Percentiles rank a stretch among this genome's conserved stretches.
These are phyloP conservation scores for Corvus cornix DNA, from an alignment of 2,113 vertebrate species.

Conservation along the genomic window DNA sequence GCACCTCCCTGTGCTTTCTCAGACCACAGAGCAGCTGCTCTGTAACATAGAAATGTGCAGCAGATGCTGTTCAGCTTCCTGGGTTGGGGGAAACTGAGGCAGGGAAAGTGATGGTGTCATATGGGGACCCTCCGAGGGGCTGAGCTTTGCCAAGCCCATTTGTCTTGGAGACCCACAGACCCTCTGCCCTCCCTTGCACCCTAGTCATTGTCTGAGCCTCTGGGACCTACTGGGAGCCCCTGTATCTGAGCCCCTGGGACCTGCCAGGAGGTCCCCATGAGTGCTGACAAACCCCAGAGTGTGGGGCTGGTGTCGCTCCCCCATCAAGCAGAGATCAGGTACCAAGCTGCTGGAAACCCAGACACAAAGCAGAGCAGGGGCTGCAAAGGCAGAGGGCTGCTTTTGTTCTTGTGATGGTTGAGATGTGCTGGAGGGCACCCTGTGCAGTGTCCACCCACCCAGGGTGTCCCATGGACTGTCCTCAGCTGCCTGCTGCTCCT, in stretches of 20 bases:
- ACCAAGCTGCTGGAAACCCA: rapidly evolving
- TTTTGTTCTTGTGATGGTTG: neutral
- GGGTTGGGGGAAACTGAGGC: neutral
- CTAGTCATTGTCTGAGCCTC: neutral
- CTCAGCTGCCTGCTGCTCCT: neutral
- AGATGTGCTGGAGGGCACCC: neutral
- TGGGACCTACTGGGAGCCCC: neutral
- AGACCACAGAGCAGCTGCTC: neutral
- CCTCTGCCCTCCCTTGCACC: neutral
- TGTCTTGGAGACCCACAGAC: rapidly evolving
- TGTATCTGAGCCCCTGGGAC: neutral
- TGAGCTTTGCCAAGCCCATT: neutral
- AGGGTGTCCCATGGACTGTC: rapidly evolving
- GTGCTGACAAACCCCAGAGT: neutral
- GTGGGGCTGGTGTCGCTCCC: neutral
- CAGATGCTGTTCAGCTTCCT: neutral
- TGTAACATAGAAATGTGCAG: neutral
- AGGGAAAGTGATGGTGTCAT: rapidly evolving
- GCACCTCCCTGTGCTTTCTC: neutral
- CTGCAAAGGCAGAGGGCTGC: neutral
- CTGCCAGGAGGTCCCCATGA: rapidly evolving
- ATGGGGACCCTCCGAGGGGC: rapidly evolving
- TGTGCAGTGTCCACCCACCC: neutral
- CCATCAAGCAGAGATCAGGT: neutral
- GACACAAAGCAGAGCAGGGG: rapidly evolving